phyloP scores from a whole-genome alignment of 1,140 invertebrate genomes.

The Drosophila rufa region DNA sequence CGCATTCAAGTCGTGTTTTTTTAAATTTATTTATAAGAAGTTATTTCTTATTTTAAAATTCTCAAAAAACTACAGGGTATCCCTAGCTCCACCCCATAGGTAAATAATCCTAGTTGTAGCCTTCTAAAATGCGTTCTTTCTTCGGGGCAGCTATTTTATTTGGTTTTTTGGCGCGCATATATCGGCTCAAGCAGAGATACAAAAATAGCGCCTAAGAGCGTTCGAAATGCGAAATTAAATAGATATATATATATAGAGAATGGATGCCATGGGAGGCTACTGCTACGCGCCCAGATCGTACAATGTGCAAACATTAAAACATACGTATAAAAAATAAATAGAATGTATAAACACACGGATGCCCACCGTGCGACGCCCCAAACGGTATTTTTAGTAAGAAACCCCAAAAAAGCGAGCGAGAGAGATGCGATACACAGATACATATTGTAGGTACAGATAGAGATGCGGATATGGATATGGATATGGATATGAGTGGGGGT shows the following conservation, averaged over 20 bases:
- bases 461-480: constrained; percentile 9
- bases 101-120: background rate
- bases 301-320: constrained; percentile 52
- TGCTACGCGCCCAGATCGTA: constrained; percentile 18
- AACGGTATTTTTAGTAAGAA: constrained; percentile 53
- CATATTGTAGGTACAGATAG: background rate
- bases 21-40: too few relatives aligned
- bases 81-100: background rate
- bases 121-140: constrained; percentile 44
- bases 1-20: too few relatives aligned
- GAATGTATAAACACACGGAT: constrained; percentile 55
- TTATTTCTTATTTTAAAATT: too few relatives aligned
- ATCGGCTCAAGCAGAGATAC: constrained; percentile 13
- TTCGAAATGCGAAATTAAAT: constrained; percentile 71
- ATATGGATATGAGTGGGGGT: background rate
- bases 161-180: constrained; percentile 27
- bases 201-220: constrained; percentile 35
- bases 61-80: background rate
- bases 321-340: constrained; percentile 57
- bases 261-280: constrained; percentile 7
- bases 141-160: constrained; percentile 16
- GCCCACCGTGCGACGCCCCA: constrained; percentile 9
- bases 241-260: constrained; percentile 35
- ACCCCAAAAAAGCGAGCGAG: constrained; percentile 8
- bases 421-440: constrained; percentile 34